phyloP scores from a whole-genome alignment of 1,140 invertebrate genomes.

The Phymastichus coffea region DNA sequence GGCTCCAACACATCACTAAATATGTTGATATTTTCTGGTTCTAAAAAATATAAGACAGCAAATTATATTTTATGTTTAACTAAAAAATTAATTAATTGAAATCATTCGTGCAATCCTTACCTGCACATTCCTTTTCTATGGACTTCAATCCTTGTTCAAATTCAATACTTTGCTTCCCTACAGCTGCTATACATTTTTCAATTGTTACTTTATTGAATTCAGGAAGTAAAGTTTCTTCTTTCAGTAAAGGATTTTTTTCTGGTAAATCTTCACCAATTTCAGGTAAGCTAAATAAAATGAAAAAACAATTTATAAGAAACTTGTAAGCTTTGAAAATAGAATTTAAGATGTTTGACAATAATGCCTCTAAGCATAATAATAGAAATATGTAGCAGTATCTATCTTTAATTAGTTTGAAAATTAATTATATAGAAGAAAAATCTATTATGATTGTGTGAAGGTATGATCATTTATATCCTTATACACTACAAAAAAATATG shows the following conservation, averaged over 20 bases:
- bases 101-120: too few relatives aligned
- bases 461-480: too few relatives aligned
- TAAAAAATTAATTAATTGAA: conserved; percentile 1
- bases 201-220: conserved; percentile 79
- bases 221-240: conserved; percentile 68
- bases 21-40: conserved; percentile 59
- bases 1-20: conserved; percentile 76
- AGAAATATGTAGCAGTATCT: conserved; percentile 2
- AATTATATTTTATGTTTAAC: conserved; percentile 13
- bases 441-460: too few relatives aligned
- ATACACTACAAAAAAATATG: too few relatives aligned
- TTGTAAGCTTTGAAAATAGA: conserved; percentile 2
- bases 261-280: conserved; percentile 83
- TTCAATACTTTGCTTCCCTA: conserved; percentile 79
- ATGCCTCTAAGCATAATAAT: not conserved
- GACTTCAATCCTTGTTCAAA: conserved; percentile 72
- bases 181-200: conserved; percentile 77
- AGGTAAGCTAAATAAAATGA: conserved; percentile 70
- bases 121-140: too few relatives aligned
- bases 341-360: conserved; percentile 1
- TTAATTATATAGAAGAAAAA: conserved; percentile 2
- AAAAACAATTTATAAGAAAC: conserved; percentile 14
- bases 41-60: conserved; percentile 30
- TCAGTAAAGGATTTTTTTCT: conserved; percentile 73
- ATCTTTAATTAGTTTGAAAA: too few relatives aligned